A percentile compares a stretch with the other conserved stretches of the same genome.
These are phyloP conservation scores for Aplodontia rufa DNA, from an alignment of 2,113 vertebrate genomes.

Conservation along the genomic window DNA sequence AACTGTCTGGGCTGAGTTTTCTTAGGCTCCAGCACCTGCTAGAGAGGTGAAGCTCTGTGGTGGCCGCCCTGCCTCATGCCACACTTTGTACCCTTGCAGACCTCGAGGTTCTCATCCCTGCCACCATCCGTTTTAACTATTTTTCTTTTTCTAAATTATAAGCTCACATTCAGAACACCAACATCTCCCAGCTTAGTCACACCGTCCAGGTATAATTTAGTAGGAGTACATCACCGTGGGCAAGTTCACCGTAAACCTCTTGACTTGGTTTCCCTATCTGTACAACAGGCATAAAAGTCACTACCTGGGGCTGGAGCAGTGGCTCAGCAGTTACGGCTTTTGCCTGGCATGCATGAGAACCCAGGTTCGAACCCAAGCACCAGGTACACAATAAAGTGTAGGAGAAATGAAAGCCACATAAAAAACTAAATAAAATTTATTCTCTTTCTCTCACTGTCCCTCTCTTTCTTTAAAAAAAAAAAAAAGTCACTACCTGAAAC, in stretches of 20 bases:
- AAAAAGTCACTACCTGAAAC: not conserved
- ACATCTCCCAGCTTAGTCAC: not conserved
- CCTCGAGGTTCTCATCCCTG: not conserved
- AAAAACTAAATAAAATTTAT: no score
- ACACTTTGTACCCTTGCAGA: not conserved
- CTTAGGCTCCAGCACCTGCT: not conserved
- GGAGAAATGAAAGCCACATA: no score
- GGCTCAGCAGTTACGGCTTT: no score
- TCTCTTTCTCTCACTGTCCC: no score
- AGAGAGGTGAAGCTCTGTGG: not conserved
- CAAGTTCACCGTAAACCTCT: not conserved
- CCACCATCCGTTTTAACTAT: not conserved
- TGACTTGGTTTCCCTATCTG: not conserved
- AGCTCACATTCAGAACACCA: not conserved
- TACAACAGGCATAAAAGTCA: not conserved
- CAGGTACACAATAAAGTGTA: no score
- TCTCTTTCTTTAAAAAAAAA: no score
- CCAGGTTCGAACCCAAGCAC: no score
- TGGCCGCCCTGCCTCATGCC: not conserved
- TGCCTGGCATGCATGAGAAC: no score
- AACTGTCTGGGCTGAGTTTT: not conserved
- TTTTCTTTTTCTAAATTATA: not conserved
- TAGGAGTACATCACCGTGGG: not conserved
- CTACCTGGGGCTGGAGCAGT: no score
- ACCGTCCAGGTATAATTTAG: not conserved